Evolutionary conservation across 64 coral and sea anemone genomes (phyloP), one percentile per base, ranked within the genome.

Genomic region (Platygyra sinensis): DNA sequence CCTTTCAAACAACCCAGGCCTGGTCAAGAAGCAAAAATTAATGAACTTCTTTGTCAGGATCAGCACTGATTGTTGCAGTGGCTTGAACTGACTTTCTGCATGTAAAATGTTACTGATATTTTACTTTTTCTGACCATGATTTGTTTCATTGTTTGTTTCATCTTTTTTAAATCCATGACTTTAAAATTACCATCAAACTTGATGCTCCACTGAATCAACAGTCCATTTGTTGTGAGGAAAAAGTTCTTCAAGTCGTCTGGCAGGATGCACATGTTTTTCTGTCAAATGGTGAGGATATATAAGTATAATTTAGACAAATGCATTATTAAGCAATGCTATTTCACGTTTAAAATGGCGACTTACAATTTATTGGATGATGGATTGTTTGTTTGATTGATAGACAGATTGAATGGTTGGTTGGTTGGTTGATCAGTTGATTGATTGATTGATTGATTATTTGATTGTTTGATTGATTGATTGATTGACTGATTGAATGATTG

Each of bases 241-340:
- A 99, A 99, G 81, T 79, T 90, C 32, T 90, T 93, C 0, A 99
- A 67, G 73, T 99, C 97, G 17, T 96, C 91, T 72, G 97, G 88
- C 20, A 99, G 77, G 25, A 93, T 87, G 76, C 94, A 96, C 97
- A 99, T 99, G 31, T 96, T 93, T 88, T 90, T 96, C 97, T 99
- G 24, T 25, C 60, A 94, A 89, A 88, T 14, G 64, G 10, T 76
- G 5, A 64, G 20, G 20, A 27, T 69, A 9, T 24, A 38, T n/a
- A 36, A 1, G 13, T 78, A 13, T 30, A 11, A 78, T 38, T 12
- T n/a, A 78, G n/a, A 28, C 52, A n/a, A n/a, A n/a, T n/a, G n/a
- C n/a, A n/a, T n/a, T n/a, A n/a, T n/a, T n/a, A n/a, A n/a, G n/a
- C n/a, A n/a, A n/a, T n/a, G n/a, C n/a, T n/a, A n/a, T n/a, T n/a